Evolutionary conservation across 1,140 invertebrate species (phyloP), one percentile per base, ranked within the genome.

Genomic region (Pantala flavescens): DNA sequence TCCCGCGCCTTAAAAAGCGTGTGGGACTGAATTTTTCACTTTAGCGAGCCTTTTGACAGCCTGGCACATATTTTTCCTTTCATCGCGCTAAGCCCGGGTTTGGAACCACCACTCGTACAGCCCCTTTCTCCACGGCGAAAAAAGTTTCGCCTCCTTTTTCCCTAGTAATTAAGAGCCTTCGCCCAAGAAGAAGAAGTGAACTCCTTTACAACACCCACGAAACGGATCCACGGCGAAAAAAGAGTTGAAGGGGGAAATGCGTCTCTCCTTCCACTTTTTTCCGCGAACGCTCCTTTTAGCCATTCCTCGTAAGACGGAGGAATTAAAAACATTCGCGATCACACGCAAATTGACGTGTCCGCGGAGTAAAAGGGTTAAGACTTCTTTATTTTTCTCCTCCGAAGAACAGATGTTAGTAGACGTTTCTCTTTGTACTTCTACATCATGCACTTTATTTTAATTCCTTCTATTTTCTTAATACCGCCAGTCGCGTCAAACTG

Each of bases 1-100:
- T 63, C 49, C 49, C 5, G 12, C 12, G n/a, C 49, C 49, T 21
- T 19, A 63, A 63, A 63, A 63, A 16, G 49, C 49, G 49, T 63
- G n/a, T 63, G 49, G n/a, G n/a, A 21, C 49, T 63, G 49, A 63
- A 63, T 63, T 63, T 63, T 63, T 63, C 49, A 63, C 49, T 63
- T 63, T 63, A 21, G 49, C 49, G 49, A 63, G 49, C 49, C 49
- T 63, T 63, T 63, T 63, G 49, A 63, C 49, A 19, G 49, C n/a
- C 49, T 63, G 49, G 49, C 49, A 63, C 49, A 63, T 21, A 63
- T 63, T 63, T 63, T 63, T 63, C 49, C 49, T 63, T 63, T 63
- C 49, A 63, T 63, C 49, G 12, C 49, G 12, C 49, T 63, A 36
- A 36, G 28, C 49, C 49, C 49, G 12, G 12, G 49, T 63, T n/a